Evolutionary conservation across 1,140 invertebrate species (phyloP).

Genomic region (Sipha flava): DNA sequence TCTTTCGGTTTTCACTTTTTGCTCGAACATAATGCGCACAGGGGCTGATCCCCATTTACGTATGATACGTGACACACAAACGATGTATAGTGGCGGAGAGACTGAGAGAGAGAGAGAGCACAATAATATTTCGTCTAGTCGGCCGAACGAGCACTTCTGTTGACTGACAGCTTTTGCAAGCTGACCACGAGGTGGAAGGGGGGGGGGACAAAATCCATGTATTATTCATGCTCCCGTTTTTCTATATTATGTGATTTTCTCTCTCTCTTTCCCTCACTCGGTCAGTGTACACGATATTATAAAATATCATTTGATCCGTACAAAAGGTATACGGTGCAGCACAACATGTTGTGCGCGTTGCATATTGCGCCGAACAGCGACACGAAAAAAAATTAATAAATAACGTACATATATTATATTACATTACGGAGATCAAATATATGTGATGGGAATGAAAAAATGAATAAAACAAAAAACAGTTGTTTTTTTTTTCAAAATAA

Average conservation of each 20-base stretch:
- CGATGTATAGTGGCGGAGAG: no score
- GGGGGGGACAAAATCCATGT: neutral
- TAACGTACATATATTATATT: neutral
- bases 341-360: no score
- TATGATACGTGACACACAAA: neutral
- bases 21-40: no score
- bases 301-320: neutral
- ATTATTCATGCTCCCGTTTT: neutral
- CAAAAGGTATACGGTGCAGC: no score
- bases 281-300: neutral
- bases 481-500: neutral
- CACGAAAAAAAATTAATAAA: no score
- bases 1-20: neutral
- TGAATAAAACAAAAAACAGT: neutral
- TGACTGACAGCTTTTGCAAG: slow-evolving; percentile 17
- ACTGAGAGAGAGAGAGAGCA: neutral
- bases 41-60: neutral
- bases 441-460: neutral
- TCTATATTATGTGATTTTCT: neutral
- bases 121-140: neutral
- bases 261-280: neutral
- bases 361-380: no score
- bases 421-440: neutral
- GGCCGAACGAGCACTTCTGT: slow-evolving; percentile 8
- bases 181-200: neutral